Evolutionary conservation across 2,888 invertebrate genomes (phyloP).

Genomic region (Smittia aterrima): DNA sequence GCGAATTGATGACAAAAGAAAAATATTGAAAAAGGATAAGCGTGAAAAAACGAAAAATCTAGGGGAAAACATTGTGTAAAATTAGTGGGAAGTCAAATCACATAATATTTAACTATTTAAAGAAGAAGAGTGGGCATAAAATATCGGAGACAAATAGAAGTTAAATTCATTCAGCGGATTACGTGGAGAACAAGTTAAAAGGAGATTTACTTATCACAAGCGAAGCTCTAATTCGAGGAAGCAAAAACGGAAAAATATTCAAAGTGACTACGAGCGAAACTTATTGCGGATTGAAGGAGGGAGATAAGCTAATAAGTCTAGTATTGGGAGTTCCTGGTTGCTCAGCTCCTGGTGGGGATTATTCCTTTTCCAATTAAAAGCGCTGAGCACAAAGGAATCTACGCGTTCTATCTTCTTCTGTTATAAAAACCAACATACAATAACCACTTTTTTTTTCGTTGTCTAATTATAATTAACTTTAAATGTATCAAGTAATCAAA

Average conservation of each 20-base stretch:
- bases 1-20: background rate
- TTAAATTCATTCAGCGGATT: background rate
- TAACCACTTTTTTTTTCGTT: constrained; percentile 11
- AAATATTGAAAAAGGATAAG: background rate
- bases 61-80: constrained; percentile 1
- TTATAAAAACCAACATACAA: background rate
- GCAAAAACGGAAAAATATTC: background rate
- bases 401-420: background rate
- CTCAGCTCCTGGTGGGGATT: background rate
- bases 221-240: background rate
- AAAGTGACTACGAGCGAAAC: background rate
- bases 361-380: background rate
- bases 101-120: background rate
- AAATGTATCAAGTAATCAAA: background rate
- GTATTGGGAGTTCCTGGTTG: constrained; percentile 1
- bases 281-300: background rate
- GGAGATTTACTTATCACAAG: background rate
- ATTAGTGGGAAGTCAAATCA: background rate
- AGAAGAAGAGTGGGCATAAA: background rate
- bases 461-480: constrained; percentile 24
- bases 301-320: background rate
- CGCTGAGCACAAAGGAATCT: background rate
- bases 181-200: background rate
- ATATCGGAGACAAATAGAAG: background rate
- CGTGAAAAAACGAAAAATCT: background rate